Evolutionary conservation across 1,140 invertebrate genomes (phyloP), one percentile per base, ranked within the genome.

Genomic region (Paracyclopina nana): DNA sequence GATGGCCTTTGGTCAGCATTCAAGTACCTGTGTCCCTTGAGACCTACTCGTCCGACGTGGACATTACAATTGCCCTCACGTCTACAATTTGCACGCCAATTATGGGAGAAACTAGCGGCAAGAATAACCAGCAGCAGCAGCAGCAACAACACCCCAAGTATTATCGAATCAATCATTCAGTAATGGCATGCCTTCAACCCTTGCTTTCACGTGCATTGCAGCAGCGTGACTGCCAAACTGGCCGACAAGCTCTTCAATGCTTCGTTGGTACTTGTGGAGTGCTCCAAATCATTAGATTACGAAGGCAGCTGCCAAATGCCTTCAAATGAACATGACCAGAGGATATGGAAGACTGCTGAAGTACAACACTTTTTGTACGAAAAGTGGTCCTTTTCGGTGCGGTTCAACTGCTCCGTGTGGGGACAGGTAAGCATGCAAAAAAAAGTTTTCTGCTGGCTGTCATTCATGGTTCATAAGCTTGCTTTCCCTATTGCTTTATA

Each of bases 321-420:
- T 16, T 20, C 14, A 38, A 38, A 38, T 20, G 34, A 38, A n/a
- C 14, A n/a, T 38, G n/a, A 16, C 34, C 14, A 38, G 14, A n/a
- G 34, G 34, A 20, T 38, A n/a, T 38, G 34, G 34, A 16, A 20
- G 34, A 16, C 34, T 38, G n/a, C 14, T 38, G n/a, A n/a, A 20
- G 34, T 38, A 16, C 34, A n/a, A 38, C 14, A 38, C n/a, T n/a
- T n/a, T 38, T 20, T 38, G 20, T 38, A 38, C 34, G n/a, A 20
- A 20, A 38, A 38, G 34, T 38, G n/a, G n/a, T 38, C 34, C 34
- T 38, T 38, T 20, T 16, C 34, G 34, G 34, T 38, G 34, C 14
- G n/a, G 20, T 20, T 38, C 3, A 38, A 38, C 9, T 38, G 34
- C 20, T 38, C 34, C 14, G 34, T 38, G 14, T 38, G 34, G 34